Percentiles rank a stretch among this genome's conserved stretches.
phyloP scores from a whole-genome alignment of 2,888 invertebrate genomes.

The Anodontia alba region DNA sequence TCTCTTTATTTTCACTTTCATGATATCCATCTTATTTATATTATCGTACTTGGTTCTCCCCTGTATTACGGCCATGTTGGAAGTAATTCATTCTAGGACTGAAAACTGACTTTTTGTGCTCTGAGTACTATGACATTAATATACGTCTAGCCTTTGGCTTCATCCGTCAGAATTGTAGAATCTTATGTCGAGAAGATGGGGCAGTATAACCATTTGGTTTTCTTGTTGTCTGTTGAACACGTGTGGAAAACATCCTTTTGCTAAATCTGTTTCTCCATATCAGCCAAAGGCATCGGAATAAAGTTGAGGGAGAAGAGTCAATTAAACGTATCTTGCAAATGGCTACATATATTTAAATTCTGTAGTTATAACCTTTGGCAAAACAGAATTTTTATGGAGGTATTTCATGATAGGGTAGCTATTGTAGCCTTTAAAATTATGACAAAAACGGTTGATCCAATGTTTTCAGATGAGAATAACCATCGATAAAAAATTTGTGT shows the following conservation, averaged over 20 bases:
- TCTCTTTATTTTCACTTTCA: conserved; percentile 17
- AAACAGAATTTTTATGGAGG: background rate
- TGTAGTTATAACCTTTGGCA: conserved; percentile 43
- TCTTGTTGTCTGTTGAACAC: conserved; percentile 36
- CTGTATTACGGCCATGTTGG: conserved; percentile 37
- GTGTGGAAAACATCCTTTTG: conserved; percentile 51
- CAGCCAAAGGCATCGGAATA: conserved; percentile 38
- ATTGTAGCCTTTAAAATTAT: too few relatives aligned
- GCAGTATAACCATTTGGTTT: conserved; percentile 19
- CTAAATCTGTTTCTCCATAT: conserved; percentile 29
- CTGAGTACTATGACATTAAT: conserved; percentile 32
- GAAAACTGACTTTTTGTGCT: conserved; percentile 21
- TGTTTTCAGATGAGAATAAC: background rate
- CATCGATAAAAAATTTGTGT: conserved; percentile 51
- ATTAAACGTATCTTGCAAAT: conserved; percentile 36
- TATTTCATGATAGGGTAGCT: too few relatives aligned
- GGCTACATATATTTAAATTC: conserved; percentile 35
- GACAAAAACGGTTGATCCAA: too few relatives aligned
- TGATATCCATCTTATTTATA: conserved; percentile 44
- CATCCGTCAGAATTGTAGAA: conserved; percentile 45
- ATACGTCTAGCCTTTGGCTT: conserved; percentile 23
- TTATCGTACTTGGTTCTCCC: conserved; percentile 33
- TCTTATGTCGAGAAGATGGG: conserved; percentile 18
- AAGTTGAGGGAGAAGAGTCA: too few relatives aligned
- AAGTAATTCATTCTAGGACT: conserved; percentile 34